Evolutionary conservation across 1,140 invertebrate species (phyloP).

Genomic region (Microplitis demolitor): DNA sequence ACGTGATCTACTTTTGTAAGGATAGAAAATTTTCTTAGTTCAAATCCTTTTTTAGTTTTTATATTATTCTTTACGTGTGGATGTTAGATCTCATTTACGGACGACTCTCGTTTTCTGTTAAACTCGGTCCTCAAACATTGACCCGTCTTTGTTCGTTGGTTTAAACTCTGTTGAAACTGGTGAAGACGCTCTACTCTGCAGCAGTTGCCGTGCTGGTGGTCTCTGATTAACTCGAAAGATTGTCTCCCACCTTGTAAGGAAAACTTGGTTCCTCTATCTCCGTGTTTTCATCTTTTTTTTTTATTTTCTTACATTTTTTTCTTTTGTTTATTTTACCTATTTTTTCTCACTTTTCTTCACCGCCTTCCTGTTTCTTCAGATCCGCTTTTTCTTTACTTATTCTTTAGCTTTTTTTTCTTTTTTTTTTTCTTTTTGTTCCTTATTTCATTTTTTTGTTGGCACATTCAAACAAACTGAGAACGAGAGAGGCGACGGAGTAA

Average conservation of each 20-base stretch:
- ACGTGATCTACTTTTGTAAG: no score
- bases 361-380: not conserved
- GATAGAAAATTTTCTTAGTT: not conserved
- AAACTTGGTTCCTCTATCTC: conserved; percentile 14
- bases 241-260: conserved; percentile 5
- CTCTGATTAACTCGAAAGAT: conserved; percentile 49
- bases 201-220: conserved; percentile 37
- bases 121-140: no score
- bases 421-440: conserved; percentile 3
- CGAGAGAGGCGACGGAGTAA: conserved; percentile 3
- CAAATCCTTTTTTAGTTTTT: not conserved
- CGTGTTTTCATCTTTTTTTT: not conserved
- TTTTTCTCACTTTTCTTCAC: conserved; percentile 14
- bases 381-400: not conserved
- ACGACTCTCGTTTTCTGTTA: no score
- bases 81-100: no score
- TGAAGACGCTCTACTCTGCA: not conserved
- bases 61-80: no score
- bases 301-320: conserved; percentile 1
- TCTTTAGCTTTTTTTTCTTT: not conserved
- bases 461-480: conserved; percentile 12
- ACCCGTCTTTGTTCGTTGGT: no score
- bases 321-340: not conserved
- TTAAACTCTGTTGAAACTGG: no score
- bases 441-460: conserved; percentile 6